Evolutionary conservation across 37 sponge, comb jelly and placozoan genomes (phyloP).

Genomic region (Ephydatia muelleri): DNA sequence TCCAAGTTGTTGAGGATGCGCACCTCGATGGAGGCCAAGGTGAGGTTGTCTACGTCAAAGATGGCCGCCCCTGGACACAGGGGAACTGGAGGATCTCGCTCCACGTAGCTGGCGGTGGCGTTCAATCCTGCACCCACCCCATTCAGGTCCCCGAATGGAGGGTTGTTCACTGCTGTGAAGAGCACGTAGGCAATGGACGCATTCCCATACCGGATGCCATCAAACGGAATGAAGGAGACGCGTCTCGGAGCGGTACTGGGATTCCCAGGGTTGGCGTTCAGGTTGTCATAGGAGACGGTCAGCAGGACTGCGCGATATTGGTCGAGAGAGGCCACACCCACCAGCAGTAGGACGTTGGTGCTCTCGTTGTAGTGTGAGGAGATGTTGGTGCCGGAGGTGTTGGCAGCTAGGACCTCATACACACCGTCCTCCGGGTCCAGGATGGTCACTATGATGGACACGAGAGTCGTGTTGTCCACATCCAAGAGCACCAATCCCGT

Average conservation of each 20-base stretch:
- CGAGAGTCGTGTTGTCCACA: constrained; percentile 66
- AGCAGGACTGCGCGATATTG: constrained; percentile 65
- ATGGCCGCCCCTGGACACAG: constrained; percentile 30
- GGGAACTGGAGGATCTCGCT: constrained; percentile 48
- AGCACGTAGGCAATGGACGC: constrained; percentile 58
- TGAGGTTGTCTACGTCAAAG: constrained; percentile 76
- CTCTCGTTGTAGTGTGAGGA: constrained; percentile 25
- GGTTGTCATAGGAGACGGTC: constrained; percentile 73
- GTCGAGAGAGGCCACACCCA: constrained; percentile 63
- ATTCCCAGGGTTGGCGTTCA: constrained; percentile 67
- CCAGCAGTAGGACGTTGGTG: constrained; percentile 34
- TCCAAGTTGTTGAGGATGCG: constrained; percentile 56
- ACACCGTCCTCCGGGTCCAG: constrained; percentile 58
- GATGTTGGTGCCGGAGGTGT: constrained; percentile 39
- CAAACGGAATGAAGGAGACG: constrained; percentile 76
- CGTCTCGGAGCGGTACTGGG: constrained; percentile 75
- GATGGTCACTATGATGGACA: constrained; percentile 56
- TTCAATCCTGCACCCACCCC: constrained; percentile 43
- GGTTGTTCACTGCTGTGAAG: constrained; percentile 81
- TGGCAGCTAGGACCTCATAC: constrained; percentile 54
- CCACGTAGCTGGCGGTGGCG: constrained; percentile 57
- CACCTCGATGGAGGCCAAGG: constrained; percentile 54
- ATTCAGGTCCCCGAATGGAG: constrained; percentile 75
- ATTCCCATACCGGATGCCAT: constrained; percentile 58
- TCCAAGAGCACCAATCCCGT: constrained; percentile 61